Percentiles rank a stretch among this genome's conserved stretches.
These are phyloP conservation scores for Synchiropus splendidus DNA, from an alignment of 2,113 vertebrate species.

Conservation along the genomic window DNA sequence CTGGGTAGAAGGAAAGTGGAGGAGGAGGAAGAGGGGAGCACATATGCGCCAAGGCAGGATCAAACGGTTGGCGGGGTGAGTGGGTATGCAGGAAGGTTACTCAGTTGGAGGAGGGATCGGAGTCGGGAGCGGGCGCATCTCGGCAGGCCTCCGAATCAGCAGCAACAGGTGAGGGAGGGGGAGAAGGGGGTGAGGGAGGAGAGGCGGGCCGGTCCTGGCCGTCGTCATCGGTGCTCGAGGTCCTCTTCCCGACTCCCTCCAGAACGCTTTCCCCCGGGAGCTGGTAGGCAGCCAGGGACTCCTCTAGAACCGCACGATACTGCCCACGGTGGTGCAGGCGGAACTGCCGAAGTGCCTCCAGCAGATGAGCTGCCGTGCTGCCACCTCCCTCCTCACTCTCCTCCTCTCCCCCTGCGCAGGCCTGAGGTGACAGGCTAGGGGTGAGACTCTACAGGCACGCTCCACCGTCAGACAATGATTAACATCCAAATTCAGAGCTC, in stretches of 20 bases:
- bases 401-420: constrained; percentile 72
- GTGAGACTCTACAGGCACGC: constrained; percentile 56
- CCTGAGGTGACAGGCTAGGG: constrained; percentile 65
- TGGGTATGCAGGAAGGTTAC: constrained; percentile 11
- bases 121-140: constrained; percentile 33
- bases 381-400: constrained; percentile 68
- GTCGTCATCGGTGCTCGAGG: not conserved
- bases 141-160: constrained; percentile 45
- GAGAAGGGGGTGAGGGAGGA: constrained; percentile 52
- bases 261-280: constrained; percentile 44
- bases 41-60: constrained; percentile 7
- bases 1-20: constrained; percentile 21
- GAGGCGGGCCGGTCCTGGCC: constrained; percentile 38
- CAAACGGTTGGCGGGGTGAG: constrained; percentile 1
- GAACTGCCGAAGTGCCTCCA: constrained; percentile 95
- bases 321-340: constrained; percentile 95
- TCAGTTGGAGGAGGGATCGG: constrained; percentile 53
- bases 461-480: constrained; percentile 38
- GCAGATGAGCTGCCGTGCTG: constrained; percentile 81
- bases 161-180: constrained; percentile 50
- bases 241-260: constrained; percentile 9
- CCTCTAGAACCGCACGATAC: constrained; percentile 93
- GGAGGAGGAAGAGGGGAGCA: constrained; percentile 26
- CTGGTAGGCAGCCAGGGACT: constrained; percentile 83
- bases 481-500: constrained; percentile 9